Conservation (phyloP, 1,140 invertebrate genomes). For the Drosophila sp. region DNA sequence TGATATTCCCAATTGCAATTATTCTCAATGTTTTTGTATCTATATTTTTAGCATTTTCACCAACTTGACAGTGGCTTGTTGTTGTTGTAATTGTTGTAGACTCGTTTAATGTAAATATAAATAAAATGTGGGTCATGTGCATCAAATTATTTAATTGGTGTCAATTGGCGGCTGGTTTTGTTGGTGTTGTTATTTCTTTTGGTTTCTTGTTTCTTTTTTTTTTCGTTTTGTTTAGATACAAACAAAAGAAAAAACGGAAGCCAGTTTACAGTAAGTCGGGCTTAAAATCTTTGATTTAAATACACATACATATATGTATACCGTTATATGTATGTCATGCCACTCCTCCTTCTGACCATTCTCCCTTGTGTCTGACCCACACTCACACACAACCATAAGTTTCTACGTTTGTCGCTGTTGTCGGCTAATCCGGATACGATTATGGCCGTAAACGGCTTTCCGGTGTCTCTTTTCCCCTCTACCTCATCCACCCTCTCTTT, state of each 20-base stretch:
- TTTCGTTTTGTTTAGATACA: conserved; percentile 32
- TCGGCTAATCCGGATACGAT: conserved; percentile 73
- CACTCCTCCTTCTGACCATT: neutral
- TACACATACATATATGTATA: conserved; percentile 22
- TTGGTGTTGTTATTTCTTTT: conserved; percentile 31
- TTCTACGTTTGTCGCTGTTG: conserved; percentile 1
- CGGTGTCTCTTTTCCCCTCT: conserved; percentile 40
- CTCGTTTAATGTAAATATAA: conserved; percentile 53
- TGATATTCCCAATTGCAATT: too few relatives aligned
- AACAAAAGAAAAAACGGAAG: conserved; percentile 24
- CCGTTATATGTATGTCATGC: conserved; percentile 10
- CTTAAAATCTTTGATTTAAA: conserved; percentile 51
- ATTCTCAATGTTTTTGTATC: conserved; percentile 1
- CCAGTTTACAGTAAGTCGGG: conserved; percentile 38
- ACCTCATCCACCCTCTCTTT: too few relatives aligned
- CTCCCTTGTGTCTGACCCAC: conserved; percentile 22
- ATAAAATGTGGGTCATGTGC: conserved; percentile 81
- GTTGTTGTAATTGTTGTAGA: conserved; percentile 42
- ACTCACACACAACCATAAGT: conserved; percentile 11
- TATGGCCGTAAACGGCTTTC: conserved; percentile 75
- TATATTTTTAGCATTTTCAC: conserved; percentile 47
- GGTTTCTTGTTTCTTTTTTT: conserved; percentile 41
- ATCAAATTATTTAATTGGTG: conserved; percentile 82
- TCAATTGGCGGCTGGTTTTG: conserved; percentile 68
- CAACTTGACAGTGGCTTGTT: conserved; percentile 26